A percentile compares a stretch with the other conserved stretches of the same genome.
Conservation (phyloP, 2,113 vertebrate species). For the Macrotis lagotis region DNA sequence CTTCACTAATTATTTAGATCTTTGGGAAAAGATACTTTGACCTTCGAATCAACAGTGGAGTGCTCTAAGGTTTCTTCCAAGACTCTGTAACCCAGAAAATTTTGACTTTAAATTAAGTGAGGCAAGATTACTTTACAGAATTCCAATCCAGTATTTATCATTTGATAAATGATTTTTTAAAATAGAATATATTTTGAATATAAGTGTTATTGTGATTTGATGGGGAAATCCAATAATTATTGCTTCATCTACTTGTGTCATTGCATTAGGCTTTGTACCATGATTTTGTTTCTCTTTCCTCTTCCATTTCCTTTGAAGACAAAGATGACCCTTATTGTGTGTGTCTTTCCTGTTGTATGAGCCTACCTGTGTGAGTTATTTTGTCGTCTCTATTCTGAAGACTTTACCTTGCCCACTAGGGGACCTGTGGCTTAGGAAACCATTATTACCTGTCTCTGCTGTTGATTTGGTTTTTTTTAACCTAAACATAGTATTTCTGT, state of each 20-base stretch:
- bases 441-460: conserved; percentile 14
- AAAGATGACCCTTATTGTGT: conserved; percentile 63
- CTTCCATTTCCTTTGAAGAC: conserved; percentile 34
- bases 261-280: conserved; percentile 59
- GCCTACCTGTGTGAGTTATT: conserved; percentile 15
- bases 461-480: conserved; percentile 37
- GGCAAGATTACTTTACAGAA: neutral
- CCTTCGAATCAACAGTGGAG: neutral
- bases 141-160: neutral
- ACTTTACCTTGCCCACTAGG: conserved; percentile 22
- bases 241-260: conserved; percentile 43
- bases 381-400: conserved; percentile 50
- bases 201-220: conserved; percentile 71
- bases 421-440: conserved; percentile 34
- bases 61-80: neutral
- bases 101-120: neutral
- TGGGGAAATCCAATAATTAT: conserved; percentile 63
- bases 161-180: conserved; percentile 21
- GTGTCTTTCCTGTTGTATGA: conserved; percentile 60
- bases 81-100: neutral
- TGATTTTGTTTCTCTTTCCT: conserved; percentile 35
- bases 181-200: conserved; percentile 80
- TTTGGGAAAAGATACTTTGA: neutral
- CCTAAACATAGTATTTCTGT: conserved; percentile 59
- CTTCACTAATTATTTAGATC: neutral